Evolutionary conservation across 2,888 invertebrate genomes (phyloP).

Genomic region (Euclidia mi): DNA sequence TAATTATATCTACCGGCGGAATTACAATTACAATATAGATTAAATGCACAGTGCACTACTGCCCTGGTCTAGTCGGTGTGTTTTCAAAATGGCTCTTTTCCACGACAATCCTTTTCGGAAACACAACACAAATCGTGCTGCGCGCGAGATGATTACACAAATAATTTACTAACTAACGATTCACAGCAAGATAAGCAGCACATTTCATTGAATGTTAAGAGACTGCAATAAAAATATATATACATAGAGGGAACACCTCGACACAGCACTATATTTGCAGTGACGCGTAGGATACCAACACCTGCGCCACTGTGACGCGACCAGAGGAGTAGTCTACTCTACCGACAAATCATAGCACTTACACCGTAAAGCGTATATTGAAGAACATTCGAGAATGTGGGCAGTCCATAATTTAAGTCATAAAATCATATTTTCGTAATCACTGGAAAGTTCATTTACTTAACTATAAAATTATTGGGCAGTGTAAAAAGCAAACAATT

Average conservation of each 20-base stretch:
- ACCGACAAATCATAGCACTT: conserved; percentile 78
- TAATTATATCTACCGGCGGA: conserved; percentile 77
- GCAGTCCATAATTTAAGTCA: conserved; percentile 77
- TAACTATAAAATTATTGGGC: conserved; percentile 64
- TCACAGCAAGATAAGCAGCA: conserved; percentile 55
- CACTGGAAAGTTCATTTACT: conserved; percentile 70
- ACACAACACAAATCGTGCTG: conserved; percentile 95
- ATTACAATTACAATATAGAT: conserved; percentile 68
- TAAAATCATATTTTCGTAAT: conserved; percentile 57
- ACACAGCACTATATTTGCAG: conserved; percentile 81
- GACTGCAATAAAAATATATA: conserved; percentile 45
- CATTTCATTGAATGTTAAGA: conserved; percentile 43
- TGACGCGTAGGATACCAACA: conserved; percentile 64
- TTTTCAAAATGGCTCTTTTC: conserved; percentile 97
- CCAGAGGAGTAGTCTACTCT: conserved; percentile 82
- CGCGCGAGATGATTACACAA: conserved; percentile 64
- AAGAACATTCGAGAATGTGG: conserved; percentile 81
- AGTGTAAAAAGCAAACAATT: conserved; percentile 67
- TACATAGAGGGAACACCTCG: conserved; percentile 54
- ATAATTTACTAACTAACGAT: conserved; percentile 53
- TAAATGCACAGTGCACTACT: conserved; percentile 87
- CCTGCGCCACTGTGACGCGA: conserved; percentile 82
- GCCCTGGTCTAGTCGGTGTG: conserved; percentile 92
- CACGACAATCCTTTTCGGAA: conserved; percentile 94
- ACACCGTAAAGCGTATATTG: conserved; percentile 74